Conservation (phyloP, 2,113 vertebrate genomes). For the Salvator merianae region DNA sequence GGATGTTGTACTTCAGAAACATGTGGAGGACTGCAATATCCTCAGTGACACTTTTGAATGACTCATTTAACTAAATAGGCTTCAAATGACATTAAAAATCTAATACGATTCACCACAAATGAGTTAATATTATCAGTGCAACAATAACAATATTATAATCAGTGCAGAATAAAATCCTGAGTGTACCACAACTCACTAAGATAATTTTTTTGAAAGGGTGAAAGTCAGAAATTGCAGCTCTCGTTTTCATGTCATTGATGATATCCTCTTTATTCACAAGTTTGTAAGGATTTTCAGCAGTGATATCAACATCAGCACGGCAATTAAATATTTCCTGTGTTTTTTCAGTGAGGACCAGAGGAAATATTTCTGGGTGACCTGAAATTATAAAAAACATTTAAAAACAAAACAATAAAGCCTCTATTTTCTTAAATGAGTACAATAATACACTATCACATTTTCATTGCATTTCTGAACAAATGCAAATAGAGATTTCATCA, state of each 20-base stretch:
- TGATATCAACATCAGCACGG: slow-evolving; percentile 81
- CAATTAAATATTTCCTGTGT: slow-evolving; percentile 91
- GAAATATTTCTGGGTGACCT: slow-evolving; percentile 88
- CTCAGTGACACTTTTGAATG: background rate
- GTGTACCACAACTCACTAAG: slow-evolving; percentile 69
- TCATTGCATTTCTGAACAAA: slow-evolving; percentile 1
- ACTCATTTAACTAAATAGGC: background rate
- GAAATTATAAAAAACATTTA: slow-evolving; percentile 29
- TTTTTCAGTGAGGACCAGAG: slow-evolving; percentile 85
- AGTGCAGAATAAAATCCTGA: background rate
- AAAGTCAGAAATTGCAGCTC: slow-evolving; percentile 91
- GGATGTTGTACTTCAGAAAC: background rate
- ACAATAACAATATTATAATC: too few species aligned
- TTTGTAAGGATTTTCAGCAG: slow-evolving; percentile 82
- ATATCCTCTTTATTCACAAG: slow-evolving; percentile 87
- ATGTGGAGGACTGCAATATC: background rate
- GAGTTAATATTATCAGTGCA: background rate
- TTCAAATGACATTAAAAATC: background rate
- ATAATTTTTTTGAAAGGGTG: slow-evolving; percentile 83
- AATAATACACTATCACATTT: slow-evolving; percentile 1
- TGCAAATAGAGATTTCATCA: slow-evolving; percentile 25
- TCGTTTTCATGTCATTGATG: slow-evolving; percentile 82
- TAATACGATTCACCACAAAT: background rate
- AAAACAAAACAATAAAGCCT: background rate
- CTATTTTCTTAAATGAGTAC: slow-evolving; percentile 6